These are phyloP conservation scores for Sinentomon sp. DNA, from an alignment of 2,888 invertebrate species.

Conservation along the genomic window DNA sequence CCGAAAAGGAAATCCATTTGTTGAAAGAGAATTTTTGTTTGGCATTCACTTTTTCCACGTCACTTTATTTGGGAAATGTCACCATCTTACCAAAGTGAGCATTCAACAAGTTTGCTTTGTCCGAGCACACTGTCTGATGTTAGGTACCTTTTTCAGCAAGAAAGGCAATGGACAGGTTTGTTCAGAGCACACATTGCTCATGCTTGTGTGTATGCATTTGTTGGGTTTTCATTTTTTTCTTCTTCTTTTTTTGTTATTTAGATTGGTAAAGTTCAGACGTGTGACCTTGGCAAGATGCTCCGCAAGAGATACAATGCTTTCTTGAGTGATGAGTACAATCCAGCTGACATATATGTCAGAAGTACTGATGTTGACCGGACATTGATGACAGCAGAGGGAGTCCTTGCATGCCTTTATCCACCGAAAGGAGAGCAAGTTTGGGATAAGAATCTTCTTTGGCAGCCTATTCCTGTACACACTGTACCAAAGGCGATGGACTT, in stretches of 20 bases:
- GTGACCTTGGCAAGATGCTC: conserved; percentile 40
- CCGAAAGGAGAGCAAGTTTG: conserved; percentile 33
- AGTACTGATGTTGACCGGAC: conserved; percentile 62
- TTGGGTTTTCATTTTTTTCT: too few relatives aligned
- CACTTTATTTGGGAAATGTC: too few relatives aligned
- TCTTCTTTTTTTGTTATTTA: conserved; percentile 9
- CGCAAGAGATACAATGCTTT: conserved; percentile 35
- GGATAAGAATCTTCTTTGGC: conserved; percentile 41
- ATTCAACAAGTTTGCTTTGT: too few relatives aligned
- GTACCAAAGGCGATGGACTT: conserved; percentile 36
- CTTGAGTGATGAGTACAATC: conserved; percentile 17
- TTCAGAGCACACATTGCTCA: too few relatives aligned
- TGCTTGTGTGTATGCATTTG: too few relatives aligned
- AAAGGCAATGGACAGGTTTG: too few relatives aligned
- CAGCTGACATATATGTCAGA: conserved; percentile 22
- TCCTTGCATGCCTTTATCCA: conserved; percentile 49
- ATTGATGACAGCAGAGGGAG: conserved; percentile 53
- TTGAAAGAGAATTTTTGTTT: too few relatives aligned
- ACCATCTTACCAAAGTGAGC: too few relatives aligned
- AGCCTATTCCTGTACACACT: conserved; percentile 60
- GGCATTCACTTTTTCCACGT: too few relatives aligned
- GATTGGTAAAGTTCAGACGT: conserved; percentile 20
- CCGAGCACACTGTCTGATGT: too few relatives aligned
- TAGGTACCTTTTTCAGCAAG: too few relatives aligned
- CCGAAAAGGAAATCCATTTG: too few relatives aligned